Evolutionary conservation across 2,888 invertebrate genomes (phyloP).

Genomic region (Dryadula phaetusa): DNA sequence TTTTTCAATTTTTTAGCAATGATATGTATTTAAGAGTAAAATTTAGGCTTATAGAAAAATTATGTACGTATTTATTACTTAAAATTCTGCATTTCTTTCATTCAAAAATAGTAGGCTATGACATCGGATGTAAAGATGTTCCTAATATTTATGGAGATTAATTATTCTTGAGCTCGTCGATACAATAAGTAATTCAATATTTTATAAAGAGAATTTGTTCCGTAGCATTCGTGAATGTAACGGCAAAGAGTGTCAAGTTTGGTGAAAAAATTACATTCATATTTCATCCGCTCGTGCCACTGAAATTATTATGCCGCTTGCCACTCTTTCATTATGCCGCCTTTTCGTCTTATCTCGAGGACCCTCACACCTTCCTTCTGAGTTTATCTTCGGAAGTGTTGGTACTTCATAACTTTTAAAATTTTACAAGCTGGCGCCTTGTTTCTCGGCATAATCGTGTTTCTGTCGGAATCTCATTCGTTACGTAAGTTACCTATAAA

Average conservation of each 20-base stretch:
- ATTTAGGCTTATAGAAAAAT: too few relatives aligned
- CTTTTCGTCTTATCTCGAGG: constrained; percentile 54
- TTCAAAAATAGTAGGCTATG: background rate
- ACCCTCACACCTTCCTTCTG: constrained; percentile 49
- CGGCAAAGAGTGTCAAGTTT: constrained; percentile 31
- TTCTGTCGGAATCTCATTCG: constrained; percentile 27
- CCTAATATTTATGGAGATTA: background rate
- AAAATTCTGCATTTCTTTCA: background rate
- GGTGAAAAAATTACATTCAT: constrained; percentile 38
- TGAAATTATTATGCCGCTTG: constrained; percentile 45
- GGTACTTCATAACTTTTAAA: constrained; percentile 51
- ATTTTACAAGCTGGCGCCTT: constrained; percentile 44
- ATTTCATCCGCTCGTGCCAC: constrained; percentile 41
- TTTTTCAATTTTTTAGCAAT: too few relatives aligned
- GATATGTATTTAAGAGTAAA: too few relatives aligned
- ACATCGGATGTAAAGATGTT: background rate
- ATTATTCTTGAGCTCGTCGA: background rate
- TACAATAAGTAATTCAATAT: constrained; percentile 16
- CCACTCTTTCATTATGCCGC: constrained; percentile 46
- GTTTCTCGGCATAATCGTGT: constrained; percentile 41
- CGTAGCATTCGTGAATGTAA: constrained; percentile 19
- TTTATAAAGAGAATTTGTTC: constrained; percentile 8
- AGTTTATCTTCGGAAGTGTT: constrained; percentile 55
- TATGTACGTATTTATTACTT: too few relatives aligned
- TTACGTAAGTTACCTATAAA: background rate